Conservation (phyloP, 2,113 vertebrate species). For the Piaya cayana region DNA sequence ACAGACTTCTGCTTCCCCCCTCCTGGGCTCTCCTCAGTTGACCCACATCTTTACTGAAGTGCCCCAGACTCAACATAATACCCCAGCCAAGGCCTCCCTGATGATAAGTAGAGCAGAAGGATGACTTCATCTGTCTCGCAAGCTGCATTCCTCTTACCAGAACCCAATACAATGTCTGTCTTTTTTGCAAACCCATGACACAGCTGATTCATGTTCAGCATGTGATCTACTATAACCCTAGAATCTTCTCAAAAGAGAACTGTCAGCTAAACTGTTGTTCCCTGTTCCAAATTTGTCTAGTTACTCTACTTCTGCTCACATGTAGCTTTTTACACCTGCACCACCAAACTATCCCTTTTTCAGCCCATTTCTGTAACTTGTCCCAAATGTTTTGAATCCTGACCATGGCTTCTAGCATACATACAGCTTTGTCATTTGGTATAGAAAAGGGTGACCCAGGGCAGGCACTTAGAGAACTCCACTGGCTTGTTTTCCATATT, state of each 20-base stretch:
- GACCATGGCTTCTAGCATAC: background rate
- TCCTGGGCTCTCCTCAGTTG: background rate
- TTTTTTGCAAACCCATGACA: constrained; percentile 47
- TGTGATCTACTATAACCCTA: constrained; percentile 45
- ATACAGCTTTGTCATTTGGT: background rate
- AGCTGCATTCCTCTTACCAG: constrained; percentile 44
- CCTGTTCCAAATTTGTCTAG: background rate
- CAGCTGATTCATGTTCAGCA: constrained; percentile 49
- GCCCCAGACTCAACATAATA: constrained; percentile 13
- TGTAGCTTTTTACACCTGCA: background rate
- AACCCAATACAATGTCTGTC: constrained; percentile 45
- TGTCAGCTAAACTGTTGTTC: constrained; percentile 39
- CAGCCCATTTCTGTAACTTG: background rate
- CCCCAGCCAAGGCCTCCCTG: background rate
- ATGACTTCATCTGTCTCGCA: constrained; percentile 55
- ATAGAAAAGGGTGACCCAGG: background rate
- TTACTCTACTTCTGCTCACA: background rate
- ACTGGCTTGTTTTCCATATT: background rate
- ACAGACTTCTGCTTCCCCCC: background rate
- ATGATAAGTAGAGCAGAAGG: constrained; percentile 35
- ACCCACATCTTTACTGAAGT: background rate
- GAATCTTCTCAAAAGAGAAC: constrained; percentile 35
- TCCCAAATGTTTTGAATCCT: background rate
- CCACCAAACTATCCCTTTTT: background rate
- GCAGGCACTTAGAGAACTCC: background rate